phyloP scores from a whole-genome alignment of 2,797 vertebrate genomes.

The Buceros bicornis region DNA sequence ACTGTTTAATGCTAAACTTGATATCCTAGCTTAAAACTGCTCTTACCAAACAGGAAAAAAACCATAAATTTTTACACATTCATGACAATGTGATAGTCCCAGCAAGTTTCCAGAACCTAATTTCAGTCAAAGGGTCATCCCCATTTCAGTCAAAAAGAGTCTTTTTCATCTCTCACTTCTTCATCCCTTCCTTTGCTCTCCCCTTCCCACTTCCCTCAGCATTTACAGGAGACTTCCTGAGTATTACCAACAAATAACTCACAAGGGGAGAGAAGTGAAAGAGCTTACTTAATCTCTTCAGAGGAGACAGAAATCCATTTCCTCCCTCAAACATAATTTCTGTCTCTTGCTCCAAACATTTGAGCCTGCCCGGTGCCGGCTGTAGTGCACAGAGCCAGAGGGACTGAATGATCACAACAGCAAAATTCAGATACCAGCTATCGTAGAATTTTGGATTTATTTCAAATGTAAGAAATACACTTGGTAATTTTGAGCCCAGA shows the following conservation, averaged over 20 bases:
- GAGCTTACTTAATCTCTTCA: neutral
- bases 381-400: neutral
- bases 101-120: neutral
- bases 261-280: neutral
- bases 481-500: neutral
- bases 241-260: neutral
- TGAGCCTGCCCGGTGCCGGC: neutral
- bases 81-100: neutral
- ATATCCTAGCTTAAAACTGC: neutral
- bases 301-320: neutral
- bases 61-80: neutral
- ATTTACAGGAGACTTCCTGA: neutral
- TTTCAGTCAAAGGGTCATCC: neutral
- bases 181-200: neutral
- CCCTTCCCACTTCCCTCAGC: neutral
- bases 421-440: neutral
- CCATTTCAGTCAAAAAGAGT: neutral
- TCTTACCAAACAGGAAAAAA: neutral
- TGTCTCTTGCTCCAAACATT: neutral
- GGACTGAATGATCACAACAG: neutral
- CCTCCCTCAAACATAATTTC: neutral
- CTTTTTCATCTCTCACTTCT: neutral
- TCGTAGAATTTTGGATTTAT: neutral
- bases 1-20: neutral
- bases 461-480: neutral